Percentiles rank a stretch among this genome's conserved stretches.
Evolutionary conservation across 2,888 invertebrate genomes (phyloP).

Genomic region (Leptinotarsa haldemani): DNA sequence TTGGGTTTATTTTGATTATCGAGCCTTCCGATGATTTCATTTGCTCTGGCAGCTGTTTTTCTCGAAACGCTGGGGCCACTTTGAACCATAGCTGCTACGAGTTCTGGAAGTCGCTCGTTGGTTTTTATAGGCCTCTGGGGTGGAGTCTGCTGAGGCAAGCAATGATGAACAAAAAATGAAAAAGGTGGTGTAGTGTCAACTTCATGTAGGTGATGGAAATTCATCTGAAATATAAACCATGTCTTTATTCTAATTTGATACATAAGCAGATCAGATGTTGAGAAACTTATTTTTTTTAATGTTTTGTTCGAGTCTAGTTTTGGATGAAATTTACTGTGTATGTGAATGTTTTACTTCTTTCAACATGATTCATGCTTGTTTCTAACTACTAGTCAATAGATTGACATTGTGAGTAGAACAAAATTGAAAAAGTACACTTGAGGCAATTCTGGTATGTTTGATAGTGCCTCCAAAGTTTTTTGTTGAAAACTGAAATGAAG

Average conservation of each 20-base stretch:
- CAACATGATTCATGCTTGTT: too few relatives aligned
- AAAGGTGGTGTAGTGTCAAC: constrained; percentile 56
- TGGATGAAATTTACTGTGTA: too few relatives aligned
- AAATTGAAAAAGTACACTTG: too few relatives aligned
- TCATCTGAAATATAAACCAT: constrained; percentile 58
- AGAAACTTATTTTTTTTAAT: too few relatives aligned
- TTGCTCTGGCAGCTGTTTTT: constrained; percentile 49
- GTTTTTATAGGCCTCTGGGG: constrained; percentile 55
- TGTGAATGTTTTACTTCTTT: too few relatives aligned
- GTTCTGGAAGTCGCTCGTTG: constrained; percentile 58
- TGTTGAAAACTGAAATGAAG: too few relatives aligned
- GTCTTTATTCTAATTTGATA: too few relatives aligned
- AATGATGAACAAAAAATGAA: constrained; percentile 62
- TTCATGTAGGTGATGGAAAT: constrained; percentile 62
- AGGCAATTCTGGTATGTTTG: too few relatives aligned
- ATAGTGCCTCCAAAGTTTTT: too few relatives aligned
- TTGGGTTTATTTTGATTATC: constrained; percentile 32
- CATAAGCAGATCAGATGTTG: too few relatives aligned
- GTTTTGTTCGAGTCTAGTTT: too few relatives aligned
- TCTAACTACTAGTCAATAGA: background rate
- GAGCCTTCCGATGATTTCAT: constrained; percentile 41
- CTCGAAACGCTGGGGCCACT: constrained; percentile 57
- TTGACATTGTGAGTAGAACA: background rate
- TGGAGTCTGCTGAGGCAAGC: constrained; percentile 59
- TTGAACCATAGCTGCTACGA: constrained; percentile 61